Evolutionary conservation across 2,797 vertebrate species (phyloP).

Genomic region (Phoxinus dragarum): DNA sequence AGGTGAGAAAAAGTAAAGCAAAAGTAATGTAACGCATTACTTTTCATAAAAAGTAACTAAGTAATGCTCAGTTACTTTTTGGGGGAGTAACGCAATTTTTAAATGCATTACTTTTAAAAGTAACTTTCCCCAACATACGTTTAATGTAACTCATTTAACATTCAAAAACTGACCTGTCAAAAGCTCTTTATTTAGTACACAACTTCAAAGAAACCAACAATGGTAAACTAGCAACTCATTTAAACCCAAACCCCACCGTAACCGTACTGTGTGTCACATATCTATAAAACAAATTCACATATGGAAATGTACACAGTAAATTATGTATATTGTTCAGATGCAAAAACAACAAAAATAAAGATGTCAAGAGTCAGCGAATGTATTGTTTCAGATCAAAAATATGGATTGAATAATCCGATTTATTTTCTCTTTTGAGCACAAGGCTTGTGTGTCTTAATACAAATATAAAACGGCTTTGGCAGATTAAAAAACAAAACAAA

Average conservation of each 20-base stretch:
- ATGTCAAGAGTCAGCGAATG: not conserved
- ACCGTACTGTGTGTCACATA: not conserved
- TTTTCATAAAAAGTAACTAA: too few relatives aligned
- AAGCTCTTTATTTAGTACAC: not conserved
- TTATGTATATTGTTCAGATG: not conserved
- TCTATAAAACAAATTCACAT: not conserved
- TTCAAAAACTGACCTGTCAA: not conserved
- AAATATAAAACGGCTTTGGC: not conserved
- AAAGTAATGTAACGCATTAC: too few relatives aligned
- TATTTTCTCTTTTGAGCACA: not conserved
- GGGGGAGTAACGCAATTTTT: too few relatives aligned
- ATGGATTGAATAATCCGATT: not conserved
- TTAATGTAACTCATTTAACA: slow-evolving; percentile 8
- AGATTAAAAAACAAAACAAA: not conserved
- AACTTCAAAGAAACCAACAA: not conserved
- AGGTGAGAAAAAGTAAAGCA: too few relatives aligned
- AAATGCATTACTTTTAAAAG: too few relatives aligned
- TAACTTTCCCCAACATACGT: too few relatives aligned
- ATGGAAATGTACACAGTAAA: not conserved
- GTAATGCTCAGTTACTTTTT: too few relatives aligned
- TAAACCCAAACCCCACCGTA: not conserved
- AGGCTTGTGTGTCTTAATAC: not conserved
- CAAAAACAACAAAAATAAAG: not conserved
- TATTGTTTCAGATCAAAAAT: not conserved
- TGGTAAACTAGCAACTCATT: slow-evolving; percentile 1